These are phyloP conservation scores for Pseudopodoces humilis DNA, from an alignment of 2,113 vertebrate species.

Conservation along the genomic window DNA sequence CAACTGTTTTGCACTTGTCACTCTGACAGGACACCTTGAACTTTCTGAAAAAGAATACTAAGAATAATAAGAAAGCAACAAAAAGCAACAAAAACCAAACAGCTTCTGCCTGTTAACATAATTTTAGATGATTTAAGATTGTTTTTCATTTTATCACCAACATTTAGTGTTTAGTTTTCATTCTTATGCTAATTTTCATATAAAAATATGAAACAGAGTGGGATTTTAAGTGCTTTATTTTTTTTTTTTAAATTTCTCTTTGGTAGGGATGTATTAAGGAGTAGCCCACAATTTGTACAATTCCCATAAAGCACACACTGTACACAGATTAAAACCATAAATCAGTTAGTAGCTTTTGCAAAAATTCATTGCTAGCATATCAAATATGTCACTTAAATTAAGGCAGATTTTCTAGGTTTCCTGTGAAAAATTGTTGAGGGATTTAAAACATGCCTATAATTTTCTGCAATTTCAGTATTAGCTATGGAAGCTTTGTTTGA, in stretches of 20 bases:
- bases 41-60: background rate
- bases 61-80: background rate
- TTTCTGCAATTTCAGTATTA: background rate
- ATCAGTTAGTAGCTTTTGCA: background rate
- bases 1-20: background rate
- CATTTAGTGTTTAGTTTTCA: background rate
- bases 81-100: background rate
- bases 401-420: background rate
- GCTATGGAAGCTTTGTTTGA: background rate
- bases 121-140: slow-evolving; percentile 4
- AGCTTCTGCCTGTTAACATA: background rate
- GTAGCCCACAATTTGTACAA: background rate
- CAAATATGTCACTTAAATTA: background rate
- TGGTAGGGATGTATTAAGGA: background rate
- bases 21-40: background rate
- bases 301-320: background rate
- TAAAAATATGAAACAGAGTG: background rate
- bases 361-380: background rate
- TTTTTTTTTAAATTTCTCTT: background rate
- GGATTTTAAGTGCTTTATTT: background rate
- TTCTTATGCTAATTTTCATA: background rate
- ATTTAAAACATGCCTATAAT: background rate
- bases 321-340: slow-evolving; percentile 30
- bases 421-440: background rate
- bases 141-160: background rate